phyloP scores from a whole-genome alignment of 2,113 vertebrate genomes.

The Chloropsis hardwickii region DNA sequence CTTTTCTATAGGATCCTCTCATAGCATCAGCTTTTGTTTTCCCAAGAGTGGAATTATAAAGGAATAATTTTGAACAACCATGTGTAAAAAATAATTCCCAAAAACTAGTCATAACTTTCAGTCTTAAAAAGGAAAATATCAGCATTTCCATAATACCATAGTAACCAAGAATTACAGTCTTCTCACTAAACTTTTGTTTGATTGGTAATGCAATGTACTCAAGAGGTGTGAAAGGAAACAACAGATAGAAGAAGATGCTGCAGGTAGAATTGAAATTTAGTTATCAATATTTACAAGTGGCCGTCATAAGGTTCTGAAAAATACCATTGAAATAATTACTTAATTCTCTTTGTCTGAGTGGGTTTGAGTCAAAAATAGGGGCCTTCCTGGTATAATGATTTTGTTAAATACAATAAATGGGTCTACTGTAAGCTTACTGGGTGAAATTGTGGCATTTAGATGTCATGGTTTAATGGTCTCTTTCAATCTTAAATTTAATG shows the following conservation, averaged over 20 bases:
- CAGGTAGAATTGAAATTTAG: background rate
- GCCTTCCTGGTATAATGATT: background rate
- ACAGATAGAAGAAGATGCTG: background rate
- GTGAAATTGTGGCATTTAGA: background rate
- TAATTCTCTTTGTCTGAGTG: background rate
- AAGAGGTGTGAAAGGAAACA: background rate
- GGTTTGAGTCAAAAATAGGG: background rate
- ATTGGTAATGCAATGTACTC: background rate
- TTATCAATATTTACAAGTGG: background rate
- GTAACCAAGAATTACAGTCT: background rate
- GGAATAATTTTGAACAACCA: background rate
- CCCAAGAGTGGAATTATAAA: background rate
- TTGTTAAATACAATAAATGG: background rate
- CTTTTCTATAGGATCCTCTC: background rate
- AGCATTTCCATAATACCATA: background rate
- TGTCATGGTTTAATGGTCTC: background rate
- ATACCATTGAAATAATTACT: background rate
- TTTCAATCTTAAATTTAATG: background rate
- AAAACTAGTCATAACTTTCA: background rate
- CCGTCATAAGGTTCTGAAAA: background rate
- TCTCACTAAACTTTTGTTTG: background rate
- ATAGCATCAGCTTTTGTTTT: background rate
- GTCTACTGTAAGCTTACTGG: background rate
- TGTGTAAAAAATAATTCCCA: accelerated
- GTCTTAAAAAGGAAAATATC: background rate